Percentiles rank a stretch among this genome's conserved stretches.
Evolutionary conservation across 2,113 vertebrate species (phyloP).

Genomic region (Mugil cephalus): DNA sequence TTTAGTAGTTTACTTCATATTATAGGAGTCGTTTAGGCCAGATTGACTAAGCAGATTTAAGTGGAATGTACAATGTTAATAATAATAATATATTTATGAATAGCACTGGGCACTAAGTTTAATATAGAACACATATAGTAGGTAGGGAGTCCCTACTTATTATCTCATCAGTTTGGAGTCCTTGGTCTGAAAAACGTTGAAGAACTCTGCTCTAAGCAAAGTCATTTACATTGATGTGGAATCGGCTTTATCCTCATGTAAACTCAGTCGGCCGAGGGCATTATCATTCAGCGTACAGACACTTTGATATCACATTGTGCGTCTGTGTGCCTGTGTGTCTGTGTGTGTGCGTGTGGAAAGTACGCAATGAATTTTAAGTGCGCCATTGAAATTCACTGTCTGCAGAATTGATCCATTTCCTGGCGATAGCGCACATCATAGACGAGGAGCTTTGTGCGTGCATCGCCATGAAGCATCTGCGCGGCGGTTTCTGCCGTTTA

Average conservation of each 20-base stretch:
- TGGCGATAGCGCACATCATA: background rate
- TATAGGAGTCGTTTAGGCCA: too few relatives aligned
- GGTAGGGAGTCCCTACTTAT: too few relatives aligned
- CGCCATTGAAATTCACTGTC: constrained; percentile 50
- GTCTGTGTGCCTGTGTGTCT: too few relatives aligned
- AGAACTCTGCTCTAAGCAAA: too few relatives aligned
- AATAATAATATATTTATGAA: too few relatives aligned
- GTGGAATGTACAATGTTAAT: too few relatives aligned
- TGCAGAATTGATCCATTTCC: constrained; percentile 53
- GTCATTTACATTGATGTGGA: background rate
- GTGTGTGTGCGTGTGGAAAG: constrained; percentile 12
- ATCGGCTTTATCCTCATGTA: constrained; percentile 3
- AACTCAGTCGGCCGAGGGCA: background rate
- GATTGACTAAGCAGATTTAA: too few relatives aligned
- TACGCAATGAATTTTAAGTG: constrained; percentile 58
- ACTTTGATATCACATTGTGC: constrained; percentile 26
- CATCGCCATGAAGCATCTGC: constrained; percentile 13
- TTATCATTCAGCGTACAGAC: constrained; percentile 25
- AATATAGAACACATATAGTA: too few relatives aligned
- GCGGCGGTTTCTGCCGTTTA: constrained; percentile 22
- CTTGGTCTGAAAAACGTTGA: too few relatives aligned
- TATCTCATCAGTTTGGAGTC: too few relatives aligned
- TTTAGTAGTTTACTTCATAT: too few relatives aligned
- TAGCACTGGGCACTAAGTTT: too few relatives aligned
- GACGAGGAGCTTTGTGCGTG: constrained; percentile 7